Base-by-base conservation (phyloP, 2,888 invertebrate species). In the Oegoconia quadripuncta region DNA sequence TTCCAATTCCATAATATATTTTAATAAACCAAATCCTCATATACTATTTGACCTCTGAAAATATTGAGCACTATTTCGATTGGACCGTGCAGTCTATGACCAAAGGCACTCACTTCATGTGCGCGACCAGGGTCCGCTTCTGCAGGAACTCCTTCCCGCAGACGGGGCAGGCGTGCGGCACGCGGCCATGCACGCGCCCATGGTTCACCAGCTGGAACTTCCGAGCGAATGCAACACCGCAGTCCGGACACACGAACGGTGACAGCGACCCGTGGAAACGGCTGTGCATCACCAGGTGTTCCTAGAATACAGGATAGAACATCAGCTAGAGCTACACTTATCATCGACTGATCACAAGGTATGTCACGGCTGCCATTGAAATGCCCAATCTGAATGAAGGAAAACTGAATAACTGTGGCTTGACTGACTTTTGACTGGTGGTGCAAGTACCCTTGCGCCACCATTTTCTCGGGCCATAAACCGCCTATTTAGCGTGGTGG, bases 181-280 rank as follows among this genome's bases (percentile, higher is more conserved):
- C 91, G 39, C 93, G 89, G 16, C 95, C 95, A 73, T 95, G 95
- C 46, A 94, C 89, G 5, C 94, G 89, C 8, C 93, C 94, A 76
- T 95, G 95, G 78, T 95, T 94, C 31, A 95, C 95, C 52, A 95
- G 87, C 74, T 95, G 95, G 82, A 95, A 95, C 88, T 95, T 95
- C 46, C 95, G 89, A 41, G 94, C 93, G 82, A 95, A 95, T 42
- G 94, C 93, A 36, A 92, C 93, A 14, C 95, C 94, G 67, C 98
- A 98, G 67, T 96, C 96, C 37, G 93, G 91, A 77, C 98, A 98
- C 54, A 94, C 94, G 83, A 97, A 98, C 8, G 98, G 98, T 63
- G 97, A 95, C 62, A 97, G 92, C 5, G 98, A 98, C n/a, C 97
- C 97, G 80, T 97, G 97, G 81, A 97, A 97, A 46, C 97, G 88